These are phyloP conservation scores for Hermatobates lingyangjiaoensis DNA, from an alignment of 1,140 invertebrate species.

Conservation along the genomic window DNA sequence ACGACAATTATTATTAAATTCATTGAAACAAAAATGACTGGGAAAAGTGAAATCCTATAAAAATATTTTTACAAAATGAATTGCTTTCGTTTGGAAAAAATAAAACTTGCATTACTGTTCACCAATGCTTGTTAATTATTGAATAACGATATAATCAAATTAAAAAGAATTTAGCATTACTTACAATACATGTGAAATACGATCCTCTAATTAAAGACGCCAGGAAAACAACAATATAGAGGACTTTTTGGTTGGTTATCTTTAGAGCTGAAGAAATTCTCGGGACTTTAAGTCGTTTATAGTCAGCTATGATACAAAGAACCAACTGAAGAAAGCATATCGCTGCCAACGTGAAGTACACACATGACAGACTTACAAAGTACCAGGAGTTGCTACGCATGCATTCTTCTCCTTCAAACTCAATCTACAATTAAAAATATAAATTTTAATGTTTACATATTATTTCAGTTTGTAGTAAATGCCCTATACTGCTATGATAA, in stretches of 20 bases:
- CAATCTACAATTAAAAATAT: slow-evolving; percentile 31
- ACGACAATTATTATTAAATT: no score
- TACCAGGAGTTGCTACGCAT: slow-evolving; percentile 40
- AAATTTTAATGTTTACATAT: not conserved
- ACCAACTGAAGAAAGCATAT: slow-evolving; percentile 72
- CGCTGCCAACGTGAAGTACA: slow-evolving; percentile 69
- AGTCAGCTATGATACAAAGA: slow-evolving; percentile 65
- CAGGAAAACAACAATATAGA: slow-evolving; percentile 76
- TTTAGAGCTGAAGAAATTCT: slow-evolving; percentile 59
- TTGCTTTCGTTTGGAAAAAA: no score
- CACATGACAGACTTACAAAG: slow-evolving; percentile 49
- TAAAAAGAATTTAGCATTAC: slow-evolving; percentile 19
- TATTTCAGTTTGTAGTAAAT: no score
- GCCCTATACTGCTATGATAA: not conserved
- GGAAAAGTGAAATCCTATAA: no score
- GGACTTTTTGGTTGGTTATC: slow-evolving; percentile 76
- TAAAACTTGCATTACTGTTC: no score
- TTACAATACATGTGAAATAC: slow-evolving; percentile 76
- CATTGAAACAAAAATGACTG: no score
- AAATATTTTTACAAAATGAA: no score
- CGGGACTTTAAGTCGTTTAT: slow-evolving; percentile 59
- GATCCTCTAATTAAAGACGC: slow-evolving; percentile 67
- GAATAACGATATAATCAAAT: no score
- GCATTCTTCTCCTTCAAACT: slow-evolving; percentile 43
- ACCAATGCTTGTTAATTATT: no score